Evolutionary conservation across 2,888 invertebrate species (phyloP).

Genomic region (Brachypalpus laphriformis): DNA sequence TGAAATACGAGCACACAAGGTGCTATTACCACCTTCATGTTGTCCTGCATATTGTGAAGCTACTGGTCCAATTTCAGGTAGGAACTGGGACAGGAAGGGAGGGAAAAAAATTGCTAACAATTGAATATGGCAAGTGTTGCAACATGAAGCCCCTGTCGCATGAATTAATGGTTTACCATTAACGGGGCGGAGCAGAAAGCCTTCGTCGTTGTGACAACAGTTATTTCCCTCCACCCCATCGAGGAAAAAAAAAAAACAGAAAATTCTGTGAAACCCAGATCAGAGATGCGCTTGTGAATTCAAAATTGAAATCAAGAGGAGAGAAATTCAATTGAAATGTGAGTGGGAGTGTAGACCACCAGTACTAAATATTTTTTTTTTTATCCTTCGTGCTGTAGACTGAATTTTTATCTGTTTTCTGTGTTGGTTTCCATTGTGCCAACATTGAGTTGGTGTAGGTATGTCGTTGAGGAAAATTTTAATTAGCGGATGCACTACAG

Average conservation of each 20-base stretch:
- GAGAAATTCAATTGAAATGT: conserved; percentile 2
- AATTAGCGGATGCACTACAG: conserved; percentile 43
- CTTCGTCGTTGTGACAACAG: neutral
- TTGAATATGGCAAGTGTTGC: conserved; percentile 38
- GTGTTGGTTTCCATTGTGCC: neutral
- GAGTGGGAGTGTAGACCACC: neutral
- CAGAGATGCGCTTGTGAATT: conserved; percentile 22
- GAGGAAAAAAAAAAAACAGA: neutral
- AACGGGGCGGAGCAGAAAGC: conserved; percentile 24
- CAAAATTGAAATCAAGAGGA: conserved; percentile 30
- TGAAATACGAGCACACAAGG: conserved; percentile 11
- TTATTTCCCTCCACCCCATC: neutral
- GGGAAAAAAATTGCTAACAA: conserved; percentile 11
- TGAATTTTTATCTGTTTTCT: neutral
- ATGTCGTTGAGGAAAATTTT: conserved; percentile 19
- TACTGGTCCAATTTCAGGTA: neutral
- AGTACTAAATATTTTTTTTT: neutral
- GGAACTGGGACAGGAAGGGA: neutral
- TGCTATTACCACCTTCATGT: neutral
- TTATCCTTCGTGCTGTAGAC: neutral
- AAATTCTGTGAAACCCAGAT: conserved; percentile 11
- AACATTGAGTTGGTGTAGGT: neutral
- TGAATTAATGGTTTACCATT: conserved; percentile 41
- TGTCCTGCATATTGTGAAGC: neutral
- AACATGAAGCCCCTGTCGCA: conserved; percentile 18